phyloP scores from a whole-genome alignment of 2,797 vertebrate species.

The Arctocebus calabarensis region DNA sequence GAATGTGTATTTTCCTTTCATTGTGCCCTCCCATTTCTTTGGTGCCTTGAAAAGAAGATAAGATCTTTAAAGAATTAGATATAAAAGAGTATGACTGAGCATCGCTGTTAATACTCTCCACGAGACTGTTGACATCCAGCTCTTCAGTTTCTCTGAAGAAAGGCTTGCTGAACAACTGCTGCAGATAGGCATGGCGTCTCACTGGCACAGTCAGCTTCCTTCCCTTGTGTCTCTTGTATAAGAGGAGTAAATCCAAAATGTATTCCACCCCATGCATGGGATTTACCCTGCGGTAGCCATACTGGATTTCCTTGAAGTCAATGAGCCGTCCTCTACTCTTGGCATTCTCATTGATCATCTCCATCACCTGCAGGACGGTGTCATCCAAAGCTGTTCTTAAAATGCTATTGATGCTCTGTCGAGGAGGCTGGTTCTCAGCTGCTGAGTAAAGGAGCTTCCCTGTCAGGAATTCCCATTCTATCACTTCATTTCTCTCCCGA shows the following conservation, averaged over 20 bases:
- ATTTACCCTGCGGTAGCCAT: conserved; percentile 97
- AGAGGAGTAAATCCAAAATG: conserved; percentile 95
- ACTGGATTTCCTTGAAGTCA: conserved; percentile 99
- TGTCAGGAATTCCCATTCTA: conserved; percentile 98
- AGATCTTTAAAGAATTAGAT: conserved; percentile 97
- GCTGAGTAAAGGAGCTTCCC: conserved; percentile 96
- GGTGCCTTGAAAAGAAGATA: conserved; percentile 95
- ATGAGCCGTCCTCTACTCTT: conserved; percentile 97
- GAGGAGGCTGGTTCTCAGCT: conserved; percentile 94
- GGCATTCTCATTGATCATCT: conserved; percentile 99
- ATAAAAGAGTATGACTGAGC: conserved; percentile 96
- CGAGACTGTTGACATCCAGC: conserved; percentile 93
- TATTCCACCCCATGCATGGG: conserved; percentile 97
- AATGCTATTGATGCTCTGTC: conserved; percentile 95
- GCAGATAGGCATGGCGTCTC: conserved; percentile 97
- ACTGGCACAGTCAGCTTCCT: conserved; percentile 99
- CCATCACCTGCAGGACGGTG: conserved; percentile 99
- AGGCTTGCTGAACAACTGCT: conserved; percentile 97
- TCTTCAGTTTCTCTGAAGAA: conserved; percentile 96
- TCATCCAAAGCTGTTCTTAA: conserved; percentile 96
- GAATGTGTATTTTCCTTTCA: conserved; percentile 95
- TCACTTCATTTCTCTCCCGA: conserved; percentile 93
- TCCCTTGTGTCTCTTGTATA: conserved; percentile 99
- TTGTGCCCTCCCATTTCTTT: conserved; percentile 91
- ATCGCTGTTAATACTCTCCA: conserved; percentile 95